phyloP scores from a whole-genome alignment of 2,113 vertebrate genomes.

The Varanus salvator region DNA sequence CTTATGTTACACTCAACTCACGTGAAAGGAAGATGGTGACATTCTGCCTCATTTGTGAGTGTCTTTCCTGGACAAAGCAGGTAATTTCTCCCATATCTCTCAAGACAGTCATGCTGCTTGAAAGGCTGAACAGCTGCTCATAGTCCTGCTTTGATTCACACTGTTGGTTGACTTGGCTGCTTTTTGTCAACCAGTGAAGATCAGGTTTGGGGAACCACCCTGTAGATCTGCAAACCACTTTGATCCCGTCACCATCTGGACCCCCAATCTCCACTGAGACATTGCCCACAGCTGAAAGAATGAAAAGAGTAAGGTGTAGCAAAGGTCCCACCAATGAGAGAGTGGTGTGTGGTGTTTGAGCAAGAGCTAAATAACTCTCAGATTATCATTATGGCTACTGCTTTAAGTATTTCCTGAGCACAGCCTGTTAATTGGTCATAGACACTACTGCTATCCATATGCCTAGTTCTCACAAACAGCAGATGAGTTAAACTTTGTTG shows the following conservation, averaged over 20 bases:
- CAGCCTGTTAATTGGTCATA: too few species aligned
- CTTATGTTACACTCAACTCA: background rate
- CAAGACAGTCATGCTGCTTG: background rate
- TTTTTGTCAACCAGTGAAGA: background rate
- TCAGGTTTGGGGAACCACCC: constrained; percentile 30
- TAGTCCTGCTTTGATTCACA: background rate
- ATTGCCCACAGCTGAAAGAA: constrained; percentile 1
- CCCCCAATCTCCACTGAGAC: constrained; percentile 10
- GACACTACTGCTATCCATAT: too few species aligned
- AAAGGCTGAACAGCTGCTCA: background rate
- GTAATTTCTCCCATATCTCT: constrained; percentile 6
- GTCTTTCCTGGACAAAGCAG: background rate
- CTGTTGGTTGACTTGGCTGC: background rate
- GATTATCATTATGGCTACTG: too few species aligned
- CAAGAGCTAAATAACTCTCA: too few species aligned
- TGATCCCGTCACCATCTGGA: background rate
- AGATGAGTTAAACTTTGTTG: too few species aligned
- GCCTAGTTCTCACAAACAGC: too few species aligned
- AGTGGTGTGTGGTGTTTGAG: too few species aligned
- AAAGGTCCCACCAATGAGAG: too few species aligned
- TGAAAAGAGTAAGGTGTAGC: too few species aligned
- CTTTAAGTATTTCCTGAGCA: too few species aligned
- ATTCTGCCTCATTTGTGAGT: background rate
- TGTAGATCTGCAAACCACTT: constrained; percentile 1
- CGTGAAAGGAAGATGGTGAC: background rate